phyloP scores from a whole-genome alignment of 2,113 vertebrate species.

The Nothobranchius furzeri region DNA sequence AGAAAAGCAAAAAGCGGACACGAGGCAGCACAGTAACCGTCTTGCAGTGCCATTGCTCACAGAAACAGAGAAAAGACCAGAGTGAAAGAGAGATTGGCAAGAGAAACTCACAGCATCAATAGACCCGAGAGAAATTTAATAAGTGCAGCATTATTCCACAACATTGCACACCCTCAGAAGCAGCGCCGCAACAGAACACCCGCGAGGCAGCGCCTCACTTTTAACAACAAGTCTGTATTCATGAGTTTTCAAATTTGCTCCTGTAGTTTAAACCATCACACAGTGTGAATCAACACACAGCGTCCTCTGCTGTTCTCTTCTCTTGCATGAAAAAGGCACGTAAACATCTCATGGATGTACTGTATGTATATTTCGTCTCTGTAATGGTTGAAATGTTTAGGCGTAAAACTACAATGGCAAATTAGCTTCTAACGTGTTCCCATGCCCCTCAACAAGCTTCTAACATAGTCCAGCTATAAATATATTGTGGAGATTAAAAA shows the following conservation, averaged over 20 bases:
- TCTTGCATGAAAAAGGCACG: not conserved
- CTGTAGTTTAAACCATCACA: conserved; percentile 2
- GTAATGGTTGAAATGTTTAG: too few relatives aligned
- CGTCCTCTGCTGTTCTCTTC: conserved; percentile 41
- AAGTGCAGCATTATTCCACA: conserved; percentile 49
- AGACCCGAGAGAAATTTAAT: conserved; percentile 24
- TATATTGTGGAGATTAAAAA: too few relatives aligned
- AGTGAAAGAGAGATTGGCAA: conserved; percentile 14
- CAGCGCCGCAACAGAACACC: conserved; percentile 27
- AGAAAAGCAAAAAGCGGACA: conserved; percentile 6
- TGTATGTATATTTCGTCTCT: not conserved
- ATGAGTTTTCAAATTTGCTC: conserved; percentile 29
- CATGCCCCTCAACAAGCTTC: too few relatives aligned
- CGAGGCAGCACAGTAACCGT: conserved; percentile 11
- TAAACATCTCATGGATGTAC: not conserved
- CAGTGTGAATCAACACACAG: conserved; percentile 39
- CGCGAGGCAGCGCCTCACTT: conserved; percentile 20
- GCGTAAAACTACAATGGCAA: too few relatives aligned
- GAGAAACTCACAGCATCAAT: conserved; percentile 14
- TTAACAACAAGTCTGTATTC: conserved; percentile 29
- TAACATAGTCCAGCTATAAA: too few relatives aligned
- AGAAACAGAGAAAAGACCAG: conserved; percentile 8
- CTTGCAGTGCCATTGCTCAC: conserved; percentile 22
- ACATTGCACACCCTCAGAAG: conserved; percentile 33
- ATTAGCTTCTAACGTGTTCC: too few relatives aligned